Evolutionary conservation across 2,113 vertebrate genomes (phyloP).

Genomic region (Carassius auratus): DNA sequence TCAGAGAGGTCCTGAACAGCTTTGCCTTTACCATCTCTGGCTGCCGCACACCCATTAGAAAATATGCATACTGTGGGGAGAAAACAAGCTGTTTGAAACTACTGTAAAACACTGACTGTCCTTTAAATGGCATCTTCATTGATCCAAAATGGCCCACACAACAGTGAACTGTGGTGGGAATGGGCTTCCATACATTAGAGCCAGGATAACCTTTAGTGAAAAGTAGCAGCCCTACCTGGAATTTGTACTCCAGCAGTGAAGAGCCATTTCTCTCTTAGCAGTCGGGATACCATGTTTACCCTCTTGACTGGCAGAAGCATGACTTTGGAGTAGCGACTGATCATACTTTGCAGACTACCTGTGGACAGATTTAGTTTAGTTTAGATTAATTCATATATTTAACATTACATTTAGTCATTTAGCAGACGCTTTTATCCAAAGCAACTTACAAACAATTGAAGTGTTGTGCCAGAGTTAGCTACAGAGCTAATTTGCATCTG

Average conservation of each 20-base stretch:
- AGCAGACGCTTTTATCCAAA: too few species aligned
- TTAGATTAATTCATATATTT: too few species aligned
- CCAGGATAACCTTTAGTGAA: neutral
- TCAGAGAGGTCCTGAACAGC: slow-evolving; percentile 78
- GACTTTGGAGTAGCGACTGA: slow-evolving; percentile 79
- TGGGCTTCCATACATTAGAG: neutral
- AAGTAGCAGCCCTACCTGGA: slow-evolving; percentile 75
- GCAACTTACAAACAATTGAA: too few species aligned
- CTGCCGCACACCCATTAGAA: slow-evolving; percentile 90
- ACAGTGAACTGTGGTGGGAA: too few species aligned
- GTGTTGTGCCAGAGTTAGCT: too few species aligned
- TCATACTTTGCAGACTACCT: slow-evolving; percentile 81
- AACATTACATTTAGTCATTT: too few species aligned
- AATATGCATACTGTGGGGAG: slow-evolving; percentile 85
- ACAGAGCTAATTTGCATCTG: too few species aligned
- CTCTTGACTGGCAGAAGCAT: slow-evolving; percentile 73
- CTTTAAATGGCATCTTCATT: neutral
- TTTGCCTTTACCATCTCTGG: slow-evolving; percentile 78
- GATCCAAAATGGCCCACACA: neutral
- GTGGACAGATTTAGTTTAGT: neutral
- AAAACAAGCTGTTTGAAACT: neutral
- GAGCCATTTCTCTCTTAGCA: slow-evolving; percentile 81
- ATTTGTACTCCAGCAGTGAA: slow-evolving; percentile 86
- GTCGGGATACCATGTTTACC: slow-evolving; percentile 65
- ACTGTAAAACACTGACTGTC: too few species aligned